phyloP scores from a whole-genome alignment of 2,113 vertebrate species.

The Silurus asotus region DNA sequence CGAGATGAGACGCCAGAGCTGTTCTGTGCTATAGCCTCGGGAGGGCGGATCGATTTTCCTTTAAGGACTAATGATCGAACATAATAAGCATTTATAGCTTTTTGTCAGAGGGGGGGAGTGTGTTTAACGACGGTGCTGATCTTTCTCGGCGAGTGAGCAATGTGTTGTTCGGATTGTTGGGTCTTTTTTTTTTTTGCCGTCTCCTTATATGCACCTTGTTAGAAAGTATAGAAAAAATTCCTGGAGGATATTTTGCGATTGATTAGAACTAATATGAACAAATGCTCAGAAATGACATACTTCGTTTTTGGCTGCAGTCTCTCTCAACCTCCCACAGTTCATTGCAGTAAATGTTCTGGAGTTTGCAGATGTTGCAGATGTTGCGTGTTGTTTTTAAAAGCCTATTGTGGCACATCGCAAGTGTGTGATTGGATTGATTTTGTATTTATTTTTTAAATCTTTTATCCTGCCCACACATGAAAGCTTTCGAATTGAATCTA shows the following conservation, averaged over 20 bases:
- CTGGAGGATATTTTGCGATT: not conserved
- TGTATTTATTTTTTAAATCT: slow-evolving; percentile 18
- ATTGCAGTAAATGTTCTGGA: not conserved
- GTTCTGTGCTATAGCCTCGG: too few species aligned
- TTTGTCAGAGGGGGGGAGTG: too few species aligned
- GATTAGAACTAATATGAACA: not conserved
- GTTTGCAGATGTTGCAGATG: slow-evolving; percentile 38
- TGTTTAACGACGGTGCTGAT: not conserved
- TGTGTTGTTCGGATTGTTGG: not conserved
- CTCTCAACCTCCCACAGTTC: slow-evolving; percentile 24
- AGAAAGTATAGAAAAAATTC: not conserved
- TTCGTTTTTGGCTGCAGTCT: slow-evolving; percentile 4
- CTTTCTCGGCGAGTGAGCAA: not conserved
- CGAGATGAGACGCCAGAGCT: not conserved
- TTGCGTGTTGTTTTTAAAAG: slow-evolving; percentile 14
- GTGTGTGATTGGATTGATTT: slow-evolving; percentile 41
- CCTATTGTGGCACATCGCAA: slow-evolving; percentile 8
- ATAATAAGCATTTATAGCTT: not conserved
- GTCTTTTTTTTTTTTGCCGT: not conserved
- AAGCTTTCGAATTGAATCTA: slow-evolving; percentile 44
- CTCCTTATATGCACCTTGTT: not conserved
- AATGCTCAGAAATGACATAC: slow-evolving; percentile 33
- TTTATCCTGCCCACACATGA: slow-evolving; percentile 29
- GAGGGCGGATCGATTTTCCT: not conserved
- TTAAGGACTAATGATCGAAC: not conserved